Conservation (phyloP, 1,140 invertebrate genomes). For the Stegodyphus mimosarum region DNA sequence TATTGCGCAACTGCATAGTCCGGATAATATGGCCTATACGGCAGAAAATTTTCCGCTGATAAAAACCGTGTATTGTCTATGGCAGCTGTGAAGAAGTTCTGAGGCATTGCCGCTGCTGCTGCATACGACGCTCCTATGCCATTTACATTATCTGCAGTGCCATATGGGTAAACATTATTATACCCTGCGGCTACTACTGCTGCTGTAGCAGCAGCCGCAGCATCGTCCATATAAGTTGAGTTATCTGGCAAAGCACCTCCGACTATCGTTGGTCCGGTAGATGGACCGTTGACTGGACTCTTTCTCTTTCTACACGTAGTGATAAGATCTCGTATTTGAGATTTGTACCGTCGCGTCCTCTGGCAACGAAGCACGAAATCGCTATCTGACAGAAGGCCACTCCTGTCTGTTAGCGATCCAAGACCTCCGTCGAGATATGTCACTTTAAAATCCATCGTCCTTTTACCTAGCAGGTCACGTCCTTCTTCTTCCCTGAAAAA, state of each 20-base stretch:
- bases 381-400: conserved; percentile 61
- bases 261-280: conserved; percentile 3
- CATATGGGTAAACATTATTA: conserved; percentile 76
- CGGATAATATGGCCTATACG: conserved; percentile 82
- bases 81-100: conserved; percentile 75
- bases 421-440: conserved; percentile 94
- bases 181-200: conserved; percentile 66
- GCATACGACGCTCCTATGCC: conserved; percentile 71
- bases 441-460: conserved; percentile 99
- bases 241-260: conserved; percentile 46
- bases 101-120: conserved; percentile 67
- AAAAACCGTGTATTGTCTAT: conserved; percentile 75
- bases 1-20: conserved; percentile 72
- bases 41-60: conserved; percentile 85
- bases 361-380: conserved; percentile 64
- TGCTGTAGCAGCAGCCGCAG: conserved; percentile 10
- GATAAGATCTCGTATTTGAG: conserved; percentile 89
- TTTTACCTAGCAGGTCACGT: conserved; percentile 91
- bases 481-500: conserved; percentile 95
- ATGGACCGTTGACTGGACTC: conserved; percentile 10
- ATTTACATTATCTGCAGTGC: conserved; percentile 69
- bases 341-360: conserved; percentile 85
- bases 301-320: conserved; percentile 86
- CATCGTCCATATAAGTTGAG: conserved; percentile 19
- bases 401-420: conserved; percentile 62